phyloP scores from a whole-genome alignment of 1,140 invertebrate species.

The Drosophila seguyi region DNA sequence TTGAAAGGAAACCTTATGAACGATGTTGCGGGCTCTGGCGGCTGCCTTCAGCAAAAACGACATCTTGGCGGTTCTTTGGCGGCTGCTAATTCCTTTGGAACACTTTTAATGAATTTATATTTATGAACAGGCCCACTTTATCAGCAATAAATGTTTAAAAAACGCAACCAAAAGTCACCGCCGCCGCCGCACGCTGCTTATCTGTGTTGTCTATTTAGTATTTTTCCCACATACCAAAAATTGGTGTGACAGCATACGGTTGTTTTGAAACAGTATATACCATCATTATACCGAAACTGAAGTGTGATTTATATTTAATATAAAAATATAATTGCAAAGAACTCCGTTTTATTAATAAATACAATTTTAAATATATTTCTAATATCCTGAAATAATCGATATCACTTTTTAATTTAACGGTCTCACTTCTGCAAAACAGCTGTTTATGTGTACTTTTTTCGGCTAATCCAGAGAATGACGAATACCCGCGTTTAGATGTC shows the following conservation, averaged over 20 bases:
- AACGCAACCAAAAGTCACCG: constrained; percentile 54
- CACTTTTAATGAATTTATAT: constrained; percentile 27
- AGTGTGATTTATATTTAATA: too few relatives aligned
- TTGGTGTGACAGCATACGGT: not conserved
- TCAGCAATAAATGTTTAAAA: constrained; percentile 55
- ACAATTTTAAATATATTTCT: too few relatives aligned
- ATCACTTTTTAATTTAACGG: not conserved
- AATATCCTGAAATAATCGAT: not conserved
- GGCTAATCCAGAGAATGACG: constrained; percentile 30
- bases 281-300: not conserved
- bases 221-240: not conserved
- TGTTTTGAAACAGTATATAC: too few relatives aligned
- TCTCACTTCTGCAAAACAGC: constrained; percentile 18
- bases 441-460: constrained; percentile 44
- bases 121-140: constrained; percentile 16
- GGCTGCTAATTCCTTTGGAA: not conserved
- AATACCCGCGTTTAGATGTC: constrained; percentile 48
- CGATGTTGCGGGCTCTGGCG: constrained; percentile 44
- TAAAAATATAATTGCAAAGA: too few relatives aligned
- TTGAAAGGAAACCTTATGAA: constrained; percentile 73
- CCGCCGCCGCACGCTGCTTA: constrained; percentile 34
- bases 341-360: not conserved
- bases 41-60: constrained; percentile 65
- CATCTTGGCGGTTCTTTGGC: constrained; percentile 45
- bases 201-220: constrained; percentile 3